Conservation (phyloP, 1,140 invertebrate species). For the Temnothorax curvispinosus region DNA sequence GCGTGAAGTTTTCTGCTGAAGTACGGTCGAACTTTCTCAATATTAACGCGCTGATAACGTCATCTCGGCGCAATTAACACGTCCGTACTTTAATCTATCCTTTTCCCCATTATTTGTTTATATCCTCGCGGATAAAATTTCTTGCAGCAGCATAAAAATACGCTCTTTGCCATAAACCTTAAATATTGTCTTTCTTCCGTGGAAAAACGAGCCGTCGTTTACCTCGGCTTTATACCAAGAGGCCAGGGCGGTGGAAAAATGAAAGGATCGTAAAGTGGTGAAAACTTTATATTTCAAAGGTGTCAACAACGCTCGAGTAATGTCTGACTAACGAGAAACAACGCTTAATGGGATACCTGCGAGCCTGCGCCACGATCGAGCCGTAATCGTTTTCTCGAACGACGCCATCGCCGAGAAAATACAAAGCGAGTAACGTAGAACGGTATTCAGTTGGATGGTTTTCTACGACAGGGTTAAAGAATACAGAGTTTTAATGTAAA, state of each 20-base stretch:
- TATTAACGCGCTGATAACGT: conserved; percentile 20
- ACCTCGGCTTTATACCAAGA: conserved; percentile 18
- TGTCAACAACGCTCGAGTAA: conserved; percentile 66
- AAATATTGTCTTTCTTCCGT: conserved; percentile 57
- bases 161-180: conserved; percentile 50
- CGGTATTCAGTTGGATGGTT: conserved; percentile 5
- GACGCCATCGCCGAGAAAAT: conserved; percentile 30
- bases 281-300: conserved; percentile 70
- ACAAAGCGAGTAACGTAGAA: conserved; percentile 44
- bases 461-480: conserved; percentile 27
- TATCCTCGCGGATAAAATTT: conserved; percentile 28
- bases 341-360: conserved; percentile 38
- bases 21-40: neutral
- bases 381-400: conserved; percentile 54
- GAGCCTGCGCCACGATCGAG: conserved; percentile 43
- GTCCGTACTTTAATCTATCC: conserved; percentile 8
- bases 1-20: neutral
- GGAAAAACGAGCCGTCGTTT: conserved; percentile 43
- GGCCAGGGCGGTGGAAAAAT: conserved; percentile 39
- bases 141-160: conserved; percentile 25
- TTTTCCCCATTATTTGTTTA: neutral
- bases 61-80: conserved; percentile 15
- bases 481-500: conserved; percentile 32
- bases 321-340: conserved; percentile 66
- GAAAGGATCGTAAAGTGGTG: conserved; percentile 64